Conservation (phyloP, 1,140 invertebrate species). For the Xylocopa sonorina region DNA sequence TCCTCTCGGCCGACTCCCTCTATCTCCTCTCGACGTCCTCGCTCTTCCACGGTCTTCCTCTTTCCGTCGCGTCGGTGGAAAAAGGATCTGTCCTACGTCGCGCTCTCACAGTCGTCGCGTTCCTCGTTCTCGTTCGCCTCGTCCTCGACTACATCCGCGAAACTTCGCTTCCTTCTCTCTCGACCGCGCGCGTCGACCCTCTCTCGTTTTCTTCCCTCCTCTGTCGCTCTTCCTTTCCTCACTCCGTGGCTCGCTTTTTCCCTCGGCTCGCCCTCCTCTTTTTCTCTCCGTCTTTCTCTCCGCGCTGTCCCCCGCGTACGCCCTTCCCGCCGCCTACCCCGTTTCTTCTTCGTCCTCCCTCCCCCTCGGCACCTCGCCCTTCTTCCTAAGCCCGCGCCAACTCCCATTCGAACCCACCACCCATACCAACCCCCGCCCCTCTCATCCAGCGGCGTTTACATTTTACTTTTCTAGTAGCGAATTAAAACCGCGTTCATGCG, state of each 20-base stretch:
- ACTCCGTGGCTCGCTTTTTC: slow-evolving; percentile 30
- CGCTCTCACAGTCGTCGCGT: slow-evolving; percentile 63
- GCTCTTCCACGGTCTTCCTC: slow-evolving; percentile 57
- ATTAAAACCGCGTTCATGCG: slow-evolving; percentile 83
- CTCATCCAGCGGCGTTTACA: slow-evolving; percentile 75
- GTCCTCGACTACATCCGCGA: slow-evolving; percentile 66
- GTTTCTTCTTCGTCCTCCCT: slow-evolving; percentile 25
- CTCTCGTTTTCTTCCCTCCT: slow-evolving; percentile 15
- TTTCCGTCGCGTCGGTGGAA: slow-evolving; percentile 63
- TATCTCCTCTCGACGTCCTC: slow-evolving; percentile 54
- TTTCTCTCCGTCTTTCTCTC: slow-evolving; percentile 41
- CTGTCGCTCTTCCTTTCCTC: slow-evolving; percentile 40
- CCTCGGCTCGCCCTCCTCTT: slow-evolving; percentile 41
- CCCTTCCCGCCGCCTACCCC: slow-evolving; percentile 24
- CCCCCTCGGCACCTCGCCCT: slow-evolving; percentile 44
- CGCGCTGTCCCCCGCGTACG: slow-evolving; percentile 22
- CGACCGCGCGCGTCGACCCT: too few relatives aligned
- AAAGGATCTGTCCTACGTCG: slow-evolving; percentile 68
- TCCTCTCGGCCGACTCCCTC: slow-evolving; percentile 44
- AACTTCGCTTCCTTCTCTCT: slow-evolving; percentile 52
- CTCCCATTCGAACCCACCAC: slow-evolving; percentile 23
- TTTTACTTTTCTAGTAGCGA: slow-evolving; percentile 83
- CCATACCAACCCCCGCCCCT: slow-evolving; percentile 57
- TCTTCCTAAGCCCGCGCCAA: slow-evolving; percentile 61
- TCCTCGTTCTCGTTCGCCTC: slow-evolving; percentile 63